Conservation (phyloP, 1,140 invertebrate genomes). For the Apolygus lucorum region DNA sequence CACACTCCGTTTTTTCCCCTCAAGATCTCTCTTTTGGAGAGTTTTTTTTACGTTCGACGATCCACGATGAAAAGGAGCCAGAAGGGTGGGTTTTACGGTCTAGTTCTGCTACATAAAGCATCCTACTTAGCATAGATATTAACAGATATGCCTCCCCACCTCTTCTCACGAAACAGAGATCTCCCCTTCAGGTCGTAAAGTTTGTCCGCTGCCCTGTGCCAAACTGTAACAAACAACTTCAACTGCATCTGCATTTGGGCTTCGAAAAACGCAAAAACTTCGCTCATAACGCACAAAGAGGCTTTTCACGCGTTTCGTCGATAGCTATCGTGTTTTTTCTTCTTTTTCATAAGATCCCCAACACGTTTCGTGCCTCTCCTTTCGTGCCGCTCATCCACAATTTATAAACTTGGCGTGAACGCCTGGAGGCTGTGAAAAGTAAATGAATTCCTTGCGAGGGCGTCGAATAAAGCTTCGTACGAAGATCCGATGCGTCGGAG, state of each 20-base stretch:
- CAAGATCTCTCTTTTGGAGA: neutral
- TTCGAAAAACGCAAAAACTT: neutral
- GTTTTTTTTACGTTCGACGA: conserved; percentile 6
- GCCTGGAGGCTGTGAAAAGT: neutral
- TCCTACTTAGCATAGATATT: conserved; percentile 28
- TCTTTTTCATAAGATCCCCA: neutral
- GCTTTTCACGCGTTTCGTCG: neutral
- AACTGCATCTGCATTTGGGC: conserved; percentile 2
- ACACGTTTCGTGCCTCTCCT: neutral
- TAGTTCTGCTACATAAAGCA: conserved; percentile 24
- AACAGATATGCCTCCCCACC: conserved; percentile 21
- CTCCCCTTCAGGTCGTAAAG: conserved; percentile 4
- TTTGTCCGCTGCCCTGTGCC: conserved; percentile 6
- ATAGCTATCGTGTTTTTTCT: neutral
- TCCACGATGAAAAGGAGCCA: no score
- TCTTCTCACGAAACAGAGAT: neutral
- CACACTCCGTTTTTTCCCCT: neutral
- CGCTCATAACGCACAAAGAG: neutral
- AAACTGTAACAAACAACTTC: conserved; percentile 15
- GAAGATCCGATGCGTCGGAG: neutral
- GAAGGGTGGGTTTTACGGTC: conserved; percentile 11
- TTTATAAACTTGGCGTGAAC: neutral
- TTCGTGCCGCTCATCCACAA: neutral
- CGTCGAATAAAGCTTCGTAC: neutral
- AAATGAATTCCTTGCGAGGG: neutral